Percentiles rank a stretch among this genome's conserved stretches.
These are phyloP conservation scores for Drosophila paulistorum DNA, from an alignment of 1,140 invertebrate species.

Conservation along the genomic window DNA sequence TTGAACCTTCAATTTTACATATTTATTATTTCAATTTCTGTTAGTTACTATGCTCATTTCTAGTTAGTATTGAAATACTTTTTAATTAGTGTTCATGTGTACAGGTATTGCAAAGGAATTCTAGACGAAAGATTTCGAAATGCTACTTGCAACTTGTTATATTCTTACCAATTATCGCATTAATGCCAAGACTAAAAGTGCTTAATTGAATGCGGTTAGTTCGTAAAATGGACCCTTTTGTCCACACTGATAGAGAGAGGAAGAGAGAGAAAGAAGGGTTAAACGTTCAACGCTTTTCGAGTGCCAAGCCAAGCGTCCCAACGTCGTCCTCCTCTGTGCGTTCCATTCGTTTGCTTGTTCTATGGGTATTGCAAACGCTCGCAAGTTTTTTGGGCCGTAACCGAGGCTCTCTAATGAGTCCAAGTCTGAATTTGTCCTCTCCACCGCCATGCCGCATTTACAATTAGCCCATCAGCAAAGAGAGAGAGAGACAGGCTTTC, in stretches of 20 bases:
- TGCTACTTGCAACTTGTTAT: no score
- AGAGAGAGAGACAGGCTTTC: conserved; percentile 15
- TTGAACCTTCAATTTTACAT: no score
- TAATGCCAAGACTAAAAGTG: conserved; percentile 26
- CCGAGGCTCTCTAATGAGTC: conserved; percentile 53
- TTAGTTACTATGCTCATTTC: no score
- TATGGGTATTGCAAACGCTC: conserved; percentile 41
- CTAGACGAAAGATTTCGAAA: no score
- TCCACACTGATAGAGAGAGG: conserved; percentile 21
- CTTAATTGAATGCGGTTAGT: conserved; percentile 45
- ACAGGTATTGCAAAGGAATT: no score
- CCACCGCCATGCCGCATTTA: conserved; percentile 40
- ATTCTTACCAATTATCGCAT: background rate
- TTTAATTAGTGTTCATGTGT: background rate
- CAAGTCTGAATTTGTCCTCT: conserved; percentile 32
- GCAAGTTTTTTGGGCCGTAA: conserved; percentile 53
- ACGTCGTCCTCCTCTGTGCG: conserved; percentile 1
- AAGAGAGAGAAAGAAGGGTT: conserved; percentile 31
- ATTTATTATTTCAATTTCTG: no score
- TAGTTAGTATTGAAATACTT: no score
- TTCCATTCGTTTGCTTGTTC: conserved; percentile 21
- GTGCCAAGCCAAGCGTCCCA: background rate
- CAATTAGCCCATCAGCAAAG: conserved; percentile 40
- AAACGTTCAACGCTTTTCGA: conserved; percentile 24
- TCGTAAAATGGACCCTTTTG: conserved; percentile 25